Evolutionary conservation across 1,140 invertebrate species (phyloP).

Genomic region (Aphelinus atriplicis): DNA sequence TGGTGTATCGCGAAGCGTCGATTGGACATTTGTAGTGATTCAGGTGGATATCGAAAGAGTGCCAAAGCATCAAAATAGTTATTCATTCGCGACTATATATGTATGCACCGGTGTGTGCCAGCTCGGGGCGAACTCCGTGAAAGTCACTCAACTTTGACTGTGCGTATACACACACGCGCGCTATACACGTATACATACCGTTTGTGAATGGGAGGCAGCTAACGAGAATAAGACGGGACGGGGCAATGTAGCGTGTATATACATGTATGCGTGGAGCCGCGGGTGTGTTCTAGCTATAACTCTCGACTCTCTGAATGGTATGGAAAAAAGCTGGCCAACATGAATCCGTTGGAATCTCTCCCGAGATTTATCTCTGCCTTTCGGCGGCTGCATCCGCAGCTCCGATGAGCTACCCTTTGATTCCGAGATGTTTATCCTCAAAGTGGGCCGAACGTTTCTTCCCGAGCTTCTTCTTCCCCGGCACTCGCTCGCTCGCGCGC

Average conservation of each 20-base stretch:
- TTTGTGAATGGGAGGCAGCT: not conserved
- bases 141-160: conserved; percentile 18
- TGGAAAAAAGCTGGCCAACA: not conserved
- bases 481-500: too few relatives aligned
- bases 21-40: not conserved
- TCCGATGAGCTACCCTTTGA: too few relatives aligned
- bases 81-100: too few relatives aligned
- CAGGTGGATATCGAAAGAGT: not conserved
- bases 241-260: not conserved
- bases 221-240: not conserved
- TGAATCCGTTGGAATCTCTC: too few relatives aligned
- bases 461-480: too few relatives aligned
- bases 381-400: too few relatives aligned
- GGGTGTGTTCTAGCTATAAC: not conserved
- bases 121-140: not conserved
- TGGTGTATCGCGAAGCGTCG: not conserved
- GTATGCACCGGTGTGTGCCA: not conserved
- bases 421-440: too few relatives aligned
- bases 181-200: not conserved
- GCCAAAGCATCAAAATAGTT: too few relatives aligned
- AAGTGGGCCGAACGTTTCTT: too few relatives aligned
- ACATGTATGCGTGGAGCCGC: not conserved
- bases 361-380: too few relatives aligned
- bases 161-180: not conserved
- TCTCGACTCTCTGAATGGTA: conserved; percentile 1